These are phyloP conservation scores for Paracyclopina nana DNA, from an alignment of 1,140 invertebrate genomes.

Conservation along the genomic window DNA sequence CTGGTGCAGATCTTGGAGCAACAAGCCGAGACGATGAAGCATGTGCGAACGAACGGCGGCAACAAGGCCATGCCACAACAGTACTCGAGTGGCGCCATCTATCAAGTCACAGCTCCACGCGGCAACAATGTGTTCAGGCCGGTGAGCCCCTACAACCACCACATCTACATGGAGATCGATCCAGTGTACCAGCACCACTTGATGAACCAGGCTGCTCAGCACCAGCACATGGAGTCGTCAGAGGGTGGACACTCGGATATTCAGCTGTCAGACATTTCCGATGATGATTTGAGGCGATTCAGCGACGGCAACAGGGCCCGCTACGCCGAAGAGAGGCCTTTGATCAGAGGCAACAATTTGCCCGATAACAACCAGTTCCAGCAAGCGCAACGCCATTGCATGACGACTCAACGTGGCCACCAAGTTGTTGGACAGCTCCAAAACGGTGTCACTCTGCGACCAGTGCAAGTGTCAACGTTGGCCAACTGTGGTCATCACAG, in stretches of 20 bases:
- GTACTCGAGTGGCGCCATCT: not conserved
- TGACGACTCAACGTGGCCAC: not conserved
- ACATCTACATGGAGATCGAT: conserved; percentile 17
- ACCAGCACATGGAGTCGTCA: conserved; percentile 5
- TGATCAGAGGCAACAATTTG: conserved; percentile 7
- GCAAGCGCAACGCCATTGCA: not conserved
- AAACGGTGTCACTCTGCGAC: too few relatives aligned
- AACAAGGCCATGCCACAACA: not conserved
- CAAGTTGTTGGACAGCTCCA: too few relatives aligned
- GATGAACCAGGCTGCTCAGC: too few relatives aligned
- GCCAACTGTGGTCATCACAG: not conserved
- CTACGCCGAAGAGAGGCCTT: conserved; percentile 11
- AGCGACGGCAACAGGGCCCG: not conserved
- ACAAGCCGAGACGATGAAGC: not conserved
- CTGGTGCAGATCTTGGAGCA: not conserved
- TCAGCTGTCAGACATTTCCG: conserved; percentile 12
- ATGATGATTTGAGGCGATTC: conserved; percentile 12
- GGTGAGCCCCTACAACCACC: conserved; percentile 1
- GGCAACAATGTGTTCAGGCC: not conserved
- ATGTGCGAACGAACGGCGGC: not conserved
- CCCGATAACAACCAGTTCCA: not conserved
- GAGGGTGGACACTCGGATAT: conserved; percentile 7
- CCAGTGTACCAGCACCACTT: conserved; percentile 16
- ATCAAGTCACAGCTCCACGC: not conserved
- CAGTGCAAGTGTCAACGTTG: too few relatives aligned